phyloP scores from a whole-genome alignment of 35 echinoderm and acorn worm genomes.

The Chiridota heheva region DNA sequence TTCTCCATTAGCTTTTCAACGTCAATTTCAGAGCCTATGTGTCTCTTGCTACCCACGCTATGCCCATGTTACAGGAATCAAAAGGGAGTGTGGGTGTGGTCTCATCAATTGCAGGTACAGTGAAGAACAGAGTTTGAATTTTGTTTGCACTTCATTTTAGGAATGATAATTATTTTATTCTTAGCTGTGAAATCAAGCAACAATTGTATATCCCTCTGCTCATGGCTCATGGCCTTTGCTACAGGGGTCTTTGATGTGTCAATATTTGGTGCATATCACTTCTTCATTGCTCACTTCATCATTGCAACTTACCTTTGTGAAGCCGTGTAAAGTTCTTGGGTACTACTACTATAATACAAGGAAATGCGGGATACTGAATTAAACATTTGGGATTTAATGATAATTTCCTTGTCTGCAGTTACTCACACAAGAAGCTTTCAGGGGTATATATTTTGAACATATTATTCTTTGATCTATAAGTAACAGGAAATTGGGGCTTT shows the following conservation, averaged over 20 bases:
- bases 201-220: neutral
- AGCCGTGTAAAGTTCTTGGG: too few relatives aligned
- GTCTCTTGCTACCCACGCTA: slow-evolving; percentile 76
- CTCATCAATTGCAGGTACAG: slow-evolving; percentile 78
- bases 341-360: too few relatives aligned
- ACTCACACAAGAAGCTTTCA: too few relatives aligned
- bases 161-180: neutral
- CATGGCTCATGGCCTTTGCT: neutral
- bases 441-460: too few relatives aligned
- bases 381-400: too few relatives aligned
- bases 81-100: slow-evolving; percentile 81
- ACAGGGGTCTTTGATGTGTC: neutral
- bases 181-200: neutral
- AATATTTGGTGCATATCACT: neutral
- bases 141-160: neutral
- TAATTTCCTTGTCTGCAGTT: too few relatives aligned
- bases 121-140: neutral
- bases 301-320: neutral
- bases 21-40: slow-evolving; percentile 88
- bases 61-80: slow-evolving; percentile 70
- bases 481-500: too few relatives aligned
- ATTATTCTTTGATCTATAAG: too few relatives aligned
- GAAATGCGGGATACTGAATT: too few relatives aligned
- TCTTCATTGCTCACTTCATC: neutral
- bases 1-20: slow-evolving; percentile 71